Percentiles rank a stretch among this genome's conserved stretches.
phyloP scores from a whole-genome alignment of 2,888 invertebrate genomes.

The Apodemia duryi region DNA sequence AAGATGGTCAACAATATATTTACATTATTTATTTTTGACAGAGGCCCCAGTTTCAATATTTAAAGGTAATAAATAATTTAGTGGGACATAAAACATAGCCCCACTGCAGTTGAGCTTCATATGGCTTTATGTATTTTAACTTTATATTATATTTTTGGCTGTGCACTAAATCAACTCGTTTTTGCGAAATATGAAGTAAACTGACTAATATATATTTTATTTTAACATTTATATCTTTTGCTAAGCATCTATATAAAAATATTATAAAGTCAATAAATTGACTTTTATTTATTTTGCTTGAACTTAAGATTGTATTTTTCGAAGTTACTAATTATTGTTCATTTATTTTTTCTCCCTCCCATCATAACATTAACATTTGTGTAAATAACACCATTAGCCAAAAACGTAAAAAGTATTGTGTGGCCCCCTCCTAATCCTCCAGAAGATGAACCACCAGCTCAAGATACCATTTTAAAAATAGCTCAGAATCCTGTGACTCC shows the following conservation, averaged over 20 bases:
- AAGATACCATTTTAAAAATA: constrained; percentile 17
- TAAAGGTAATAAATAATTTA: constrained; percentile 72
- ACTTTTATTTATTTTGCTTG: constrained; percentile 20
- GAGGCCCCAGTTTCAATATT: constrained; percentile 73
- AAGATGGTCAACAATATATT: constrained; percentile 29
- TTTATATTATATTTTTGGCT: constrained; percentile 48
- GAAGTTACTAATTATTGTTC: constrained; percentile 65
- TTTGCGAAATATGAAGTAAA: not conserved
- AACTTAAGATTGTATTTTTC: constrained; percentile 35
- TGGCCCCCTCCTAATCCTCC: constrained; percentile 70
- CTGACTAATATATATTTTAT: not conserved
- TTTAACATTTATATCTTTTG: not conserved
- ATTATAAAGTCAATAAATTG: constrained; percentile 5
- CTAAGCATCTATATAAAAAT: not conserved
- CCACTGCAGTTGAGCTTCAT: not conserved
- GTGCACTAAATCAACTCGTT: constrained; percentile 11
- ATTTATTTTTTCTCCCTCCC: constrained; percentile 54
- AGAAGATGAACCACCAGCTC: constrained; percentile 53
- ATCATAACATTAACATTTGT: constrained; percentile 43
- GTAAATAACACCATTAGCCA: constrained; percentile 58
- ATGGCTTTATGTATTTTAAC: constrained; percentile 46
- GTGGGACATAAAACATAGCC: constrained; percentile 39
- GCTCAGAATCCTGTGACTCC: constrained; percentile 2
- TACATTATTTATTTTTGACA: constrained; percentile 68
- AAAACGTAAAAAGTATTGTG: constrained; percentile 74